Evolutionary conservation across 2,797 vertebrate genomes (phyloP).

Genomic region (Remorina albescens): DNA sequence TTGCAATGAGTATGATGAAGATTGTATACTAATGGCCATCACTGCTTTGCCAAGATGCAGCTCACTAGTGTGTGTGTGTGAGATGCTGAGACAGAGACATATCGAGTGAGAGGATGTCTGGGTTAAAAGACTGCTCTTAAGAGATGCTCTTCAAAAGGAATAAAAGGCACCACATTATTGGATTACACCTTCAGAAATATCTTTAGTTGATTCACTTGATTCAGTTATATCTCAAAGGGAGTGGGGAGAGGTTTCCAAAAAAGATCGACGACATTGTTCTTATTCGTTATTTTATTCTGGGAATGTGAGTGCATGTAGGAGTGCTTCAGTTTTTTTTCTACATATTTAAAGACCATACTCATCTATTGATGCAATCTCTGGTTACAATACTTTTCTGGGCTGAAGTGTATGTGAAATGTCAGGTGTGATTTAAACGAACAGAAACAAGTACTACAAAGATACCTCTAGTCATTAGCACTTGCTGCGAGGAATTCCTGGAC

Average conservation of each 20-base stretch:
- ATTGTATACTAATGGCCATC: constrained; percentile 57
- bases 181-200: constrained; percentile 68
- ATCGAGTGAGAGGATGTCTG: constrained; percentile 48
- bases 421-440: background rate
- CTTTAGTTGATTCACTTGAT: constrained; percentile 65
- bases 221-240: constrained; percentile 61
- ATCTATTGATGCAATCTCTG: background rate
- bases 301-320: constrained; percentile 6
- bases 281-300: constrained; percentile 51
- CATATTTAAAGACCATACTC: constrained; percentile 17
- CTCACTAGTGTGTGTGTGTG: constrained; percentile 26
- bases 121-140: constrained; percentile 50
- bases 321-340: background rate
- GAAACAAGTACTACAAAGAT: constrained; percentile 24
- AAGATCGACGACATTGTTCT: constrained; percentile 34
- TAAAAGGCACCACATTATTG: constrained; percentile 66
- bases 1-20: constrained; percentile 46
- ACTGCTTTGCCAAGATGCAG: constrained; percentile 44
- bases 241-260: constrained; percentile 48
- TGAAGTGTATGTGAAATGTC: background rate
- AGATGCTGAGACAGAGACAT: constrained; percentile 35
- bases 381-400: too few species aligned
- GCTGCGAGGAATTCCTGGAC: constrained; percentile 85
- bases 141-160: constrained; percentile 60
- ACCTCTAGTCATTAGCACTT: constrained; percentile 87